Evolutionary conservation across 2,888 invertebrate species (phyloP).

Genomic region (Acronicta psi): DNA sequence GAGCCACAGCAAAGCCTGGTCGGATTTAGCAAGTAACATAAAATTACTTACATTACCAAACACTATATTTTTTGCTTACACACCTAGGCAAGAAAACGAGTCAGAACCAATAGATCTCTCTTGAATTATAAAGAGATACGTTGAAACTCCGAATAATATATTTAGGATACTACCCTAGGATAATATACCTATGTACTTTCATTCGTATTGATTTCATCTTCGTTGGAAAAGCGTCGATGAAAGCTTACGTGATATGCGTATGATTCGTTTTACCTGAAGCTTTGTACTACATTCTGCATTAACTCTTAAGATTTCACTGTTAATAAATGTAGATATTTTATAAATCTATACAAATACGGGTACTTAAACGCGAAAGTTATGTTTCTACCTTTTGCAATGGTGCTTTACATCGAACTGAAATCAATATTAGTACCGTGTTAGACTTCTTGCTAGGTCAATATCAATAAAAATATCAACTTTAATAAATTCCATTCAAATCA

Average conservation of each 20-base stretch:
- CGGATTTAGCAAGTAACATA: too few relatives aligned
- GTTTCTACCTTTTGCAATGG: too few relatives aligned
- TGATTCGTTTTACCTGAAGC: background rate
- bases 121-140: slow-evolving; percentile 21
- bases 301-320: too few relatives aligned
- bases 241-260: background rate
- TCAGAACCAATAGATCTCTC: slow-evolving; percentile 37
- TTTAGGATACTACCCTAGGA: slow-evolving; percentile 8
- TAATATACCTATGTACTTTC: slow-evolving; percentile 9
- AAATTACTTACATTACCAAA: slow-evolving; percentile 1
- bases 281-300: background rate
- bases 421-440: background rate
- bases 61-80: slow-evolving; percentile 26
- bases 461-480: background rate
- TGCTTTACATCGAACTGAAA: too few relatives aligned
- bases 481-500: background rate
- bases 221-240: slow-evolving; percentile 4
- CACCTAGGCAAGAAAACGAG: slow-evolving; percentile 13
- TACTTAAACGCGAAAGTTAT: too few relatives aligned
- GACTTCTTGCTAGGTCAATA: background rate
- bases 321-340: too few relatives aligned
- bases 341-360: too few relatives aligned
- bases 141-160: slow-evolving; percentile 37
- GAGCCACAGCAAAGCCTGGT: too few relatives aligned
- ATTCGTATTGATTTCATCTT: slow-evolving; percentile 11